Conservation (phyloP, 2,113 vertebrate species). For the Ondatra zibethicus region DNA sequence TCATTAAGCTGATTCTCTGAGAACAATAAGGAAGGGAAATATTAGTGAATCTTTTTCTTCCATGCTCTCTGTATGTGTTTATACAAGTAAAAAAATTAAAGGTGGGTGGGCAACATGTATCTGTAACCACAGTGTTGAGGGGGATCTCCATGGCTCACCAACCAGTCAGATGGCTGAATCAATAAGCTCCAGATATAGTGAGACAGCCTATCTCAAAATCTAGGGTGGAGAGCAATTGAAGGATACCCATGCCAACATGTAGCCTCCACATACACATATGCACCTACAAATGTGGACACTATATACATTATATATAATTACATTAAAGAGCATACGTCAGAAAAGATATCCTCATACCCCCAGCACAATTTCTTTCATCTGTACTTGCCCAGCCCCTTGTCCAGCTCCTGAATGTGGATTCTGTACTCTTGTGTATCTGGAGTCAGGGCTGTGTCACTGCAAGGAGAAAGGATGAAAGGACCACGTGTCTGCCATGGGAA, state of each 20-base stretch:
- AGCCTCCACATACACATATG: not conserved
- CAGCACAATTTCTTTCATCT: not conserved
- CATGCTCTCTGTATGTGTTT: not conserved
- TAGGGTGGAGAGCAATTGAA: not conserved
- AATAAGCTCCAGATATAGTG: not conserved
- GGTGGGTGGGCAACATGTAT: not conserved
- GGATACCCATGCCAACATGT: not conserved
- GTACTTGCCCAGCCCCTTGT: not conserved
- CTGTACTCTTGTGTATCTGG: not conserved
- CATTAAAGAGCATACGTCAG: not conserved
- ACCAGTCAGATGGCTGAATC: too few relatives aligned
- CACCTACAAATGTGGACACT: too few relatives aligned
- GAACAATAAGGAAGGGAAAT: not conserved
- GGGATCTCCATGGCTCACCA: too few relatives aligned
- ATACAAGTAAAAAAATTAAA: not conserved
- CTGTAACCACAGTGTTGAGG: not conserved
- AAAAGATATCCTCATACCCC: not conserved
- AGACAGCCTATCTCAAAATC: not conserved
- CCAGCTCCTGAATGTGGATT: fast-evolving
- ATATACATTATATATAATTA: not conserved
- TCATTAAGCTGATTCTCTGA: not conserved
- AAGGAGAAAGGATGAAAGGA: too few relatives aligned
- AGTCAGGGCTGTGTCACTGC: not conserved
- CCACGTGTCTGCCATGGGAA: too few relatives aligned
- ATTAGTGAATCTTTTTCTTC: not conserved